Conservation (phyloP, 2,113 vertebrate genomes). For the Chiloscyllium plagiosum region DNA sequence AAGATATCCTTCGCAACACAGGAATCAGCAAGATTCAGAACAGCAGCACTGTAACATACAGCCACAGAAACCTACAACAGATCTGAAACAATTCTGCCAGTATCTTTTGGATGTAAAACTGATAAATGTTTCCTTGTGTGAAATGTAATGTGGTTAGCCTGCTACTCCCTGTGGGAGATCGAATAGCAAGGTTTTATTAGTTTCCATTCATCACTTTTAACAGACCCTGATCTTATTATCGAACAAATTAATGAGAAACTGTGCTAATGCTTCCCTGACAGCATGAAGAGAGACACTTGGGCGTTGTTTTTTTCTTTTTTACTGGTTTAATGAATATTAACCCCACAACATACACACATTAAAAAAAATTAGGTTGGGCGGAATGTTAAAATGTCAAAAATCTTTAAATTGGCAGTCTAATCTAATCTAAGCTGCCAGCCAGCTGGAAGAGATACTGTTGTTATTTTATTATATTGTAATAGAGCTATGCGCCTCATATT, state of each 20-base stretch:
- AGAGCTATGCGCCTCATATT: too few species aligned
- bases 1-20: neutral
- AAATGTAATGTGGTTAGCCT: slow-evolving; percentile 1
- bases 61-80: neutral
- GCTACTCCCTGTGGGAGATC: neutral
- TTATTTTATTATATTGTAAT: too few species aligned
- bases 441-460: too few species aligned
- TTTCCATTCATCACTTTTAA: neutral
- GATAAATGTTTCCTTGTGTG: neutral
- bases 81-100: neutral
- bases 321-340: neutral
- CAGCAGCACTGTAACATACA: neutral
- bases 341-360: neutral
- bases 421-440: too few species aligned
- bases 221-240: slow-evolving; percentile 22
- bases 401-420: too few species aligned
- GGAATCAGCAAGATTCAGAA: neutral
- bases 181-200: neutral
- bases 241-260: neutral
- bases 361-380: neutral
- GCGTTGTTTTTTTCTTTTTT: neutral
- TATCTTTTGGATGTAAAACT: neutral
- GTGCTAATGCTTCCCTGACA: neutral
- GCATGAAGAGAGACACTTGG: neutral
- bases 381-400: neutral